Evolutionary conservation across 2,888 invertebrate species (phyloP), one percentile per base, ranked within the genome.

Genomic region (Nipponacmea schrenckii): DNA sequence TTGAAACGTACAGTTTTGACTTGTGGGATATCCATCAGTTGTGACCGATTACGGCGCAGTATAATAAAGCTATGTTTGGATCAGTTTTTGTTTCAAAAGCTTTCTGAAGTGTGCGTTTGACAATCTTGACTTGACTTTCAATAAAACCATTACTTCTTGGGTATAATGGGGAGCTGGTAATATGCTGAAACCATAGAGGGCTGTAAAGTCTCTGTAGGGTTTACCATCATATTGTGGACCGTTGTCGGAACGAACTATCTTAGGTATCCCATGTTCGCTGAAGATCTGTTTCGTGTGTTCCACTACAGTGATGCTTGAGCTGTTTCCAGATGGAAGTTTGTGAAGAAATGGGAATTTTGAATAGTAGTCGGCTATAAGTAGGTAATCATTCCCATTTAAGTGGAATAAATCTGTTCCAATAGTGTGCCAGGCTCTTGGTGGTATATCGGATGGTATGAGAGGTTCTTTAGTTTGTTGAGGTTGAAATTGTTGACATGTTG

Each of bases 171-270:
- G 10, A 78, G 78, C 48, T 48, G 15, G 48, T 48, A 48, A 17
- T 48, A 39, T 62, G 62, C 8, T 62, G 39, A 44, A 68, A 27
- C 26, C 39, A n/a, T 50, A 69, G 10, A 2, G 20, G 15, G 12
- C 15, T n/a, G 68, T 17, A 39, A 68, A 68, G 3, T 68, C 31
- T 44, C 44, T 8, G 44, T 39, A 68, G 14, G 26, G 20, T 7
- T 68, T 14, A 10, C 39, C 63, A 44, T 62, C 15, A 48, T 48
- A 76, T 27, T 79, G 74, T 3, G 78, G 76, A 24, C 79, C 77
- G 44, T 78, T 78, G 66, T 78, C 77, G 26, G 72, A 73, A 26
- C 72, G 46, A 20, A 77, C 68, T 48, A 14, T 64, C 12, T 26
- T 1, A 14, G 74, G 75, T 64, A 79, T 68, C 10, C 76, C 76